phyloP scores from a whole-genome alignment of 2,113 vertebrate species.

The Phylloscopus whistleri region DNA sequence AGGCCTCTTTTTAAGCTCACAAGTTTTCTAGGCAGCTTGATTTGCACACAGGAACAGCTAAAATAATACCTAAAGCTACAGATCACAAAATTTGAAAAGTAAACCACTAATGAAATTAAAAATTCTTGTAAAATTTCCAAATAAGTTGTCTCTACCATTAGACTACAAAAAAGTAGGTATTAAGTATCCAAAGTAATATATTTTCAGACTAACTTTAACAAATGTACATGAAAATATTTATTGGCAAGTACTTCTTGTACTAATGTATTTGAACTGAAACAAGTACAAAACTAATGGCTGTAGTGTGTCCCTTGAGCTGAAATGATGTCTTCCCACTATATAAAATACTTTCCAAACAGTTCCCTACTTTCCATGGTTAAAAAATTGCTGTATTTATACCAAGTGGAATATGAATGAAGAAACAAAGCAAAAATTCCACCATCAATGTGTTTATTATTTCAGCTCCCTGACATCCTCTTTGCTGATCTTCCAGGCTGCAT shows the following conservation, averaged over 20 bases:
- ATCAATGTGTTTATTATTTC: not conserved
- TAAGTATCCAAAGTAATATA: not conserved
- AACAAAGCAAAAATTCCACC: not conserved
- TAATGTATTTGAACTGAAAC: not conserved
- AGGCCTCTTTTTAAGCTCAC: not conserved
- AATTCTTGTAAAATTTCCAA: not conserved
- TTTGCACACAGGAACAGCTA: not conserved
- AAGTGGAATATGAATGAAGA: constrained; percentile 20
- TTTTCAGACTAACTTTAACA: not conserved
- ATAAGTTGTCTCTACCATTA: not conserved
- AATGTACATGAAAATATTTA: not conserved
- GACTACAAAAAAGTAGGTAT: not conserved
- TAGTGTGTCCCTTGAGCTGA: not conserved
- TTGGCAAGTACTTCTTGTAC: not conserved
- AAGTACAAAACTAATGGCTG: not conserved
- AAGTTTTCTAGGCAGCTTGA: not conserved
- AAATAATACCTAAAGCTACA: not conserved
- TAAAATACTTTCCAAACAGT: constrained; percentile 3
- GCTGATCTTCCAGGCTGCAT: not conserved
- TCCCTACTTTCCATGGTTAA: not conserved
- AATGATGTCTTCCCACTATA: not conserved
- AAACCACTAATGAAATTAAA: not conserved
- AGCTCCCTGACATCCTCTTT: not conserved
- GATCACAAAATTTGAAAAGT: not conserved
- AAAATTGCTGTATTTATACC: not conserved